A percentile compares a stretch with the other conserved stretches of the same genome.
phyloP scores from a whole-genome alignment of 1,140 invertebrate species.

The Drosophila novamexicana region DNA sequence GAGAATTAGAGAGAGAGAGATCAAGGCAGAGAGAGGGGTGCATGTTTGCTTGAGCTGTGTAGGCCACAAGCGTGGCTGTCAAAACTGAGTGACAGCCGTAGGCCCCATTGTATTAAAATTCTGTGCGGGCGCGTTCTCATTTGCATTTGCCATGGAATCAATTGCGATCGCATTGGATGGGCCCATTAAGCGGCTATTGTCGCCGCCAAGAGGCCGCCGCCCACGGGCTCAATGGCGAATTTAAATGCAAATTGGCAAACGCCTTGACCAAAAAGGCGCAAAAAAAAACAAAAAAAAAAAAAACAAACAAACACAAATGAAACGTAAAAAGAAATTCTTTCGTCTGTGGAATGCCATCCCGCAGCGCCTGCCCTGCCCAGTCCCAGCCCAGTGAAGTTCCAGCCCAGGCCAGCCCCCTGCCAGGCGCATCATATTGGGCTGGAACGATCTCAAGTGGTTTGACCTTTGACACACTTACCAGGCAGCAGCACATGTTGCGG shows the following conservation, averaged over 20 bases:
- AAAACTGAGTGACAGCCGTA: constrained; percentile 44
- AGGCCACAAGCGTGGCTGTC: constrained; percentile 56
- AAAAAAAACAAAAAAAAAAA: constrained; percentile 8
- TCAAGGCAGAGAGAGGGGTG: not conserved
- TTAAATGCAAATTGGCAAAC: constrained; percentile 56
- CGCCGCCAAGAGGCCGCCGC: constrained; percentile 51
- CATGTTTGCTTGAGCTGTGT: constrained; percentile 20
- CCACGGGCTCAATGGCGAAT: constrained; percentile 51
- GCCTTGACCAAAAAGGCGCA: constrained; percentile 40
- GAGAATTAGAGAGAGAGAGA: not conserved
- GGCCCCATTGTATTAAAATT: constrained; percentile 44
- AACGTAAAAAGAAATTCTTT: constrained; percentile 34
- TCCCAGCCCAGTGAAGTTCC: not conserved
- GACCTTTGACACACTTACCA: constrained; percentile 70
- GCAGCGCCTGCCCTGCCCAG: constrained; percentile 7
- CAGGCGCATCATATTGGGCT: constrained; percentile 2
- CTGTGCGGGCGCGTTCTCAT: constrained; percentile 46
- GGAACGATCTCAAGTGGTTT: constrained; percentile 51
- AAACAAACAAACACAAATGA: not conserved
- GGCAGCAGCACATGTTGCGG: constrained; percentile 82
- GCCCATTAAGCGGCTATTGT: constrained; percentile 67
- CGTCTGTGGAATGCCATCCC: constrained; percentile 28
- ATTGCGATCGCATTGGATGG: constrained; percentile 48
- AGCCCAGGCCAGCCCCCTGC: constrained; percentile 1
- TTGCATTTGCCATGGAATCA: constrained; percentile 52